phyloP scores from a whole-genome alignment of 2,797 vertebrate species.

The Moxostoma hubbsi region DNA sequence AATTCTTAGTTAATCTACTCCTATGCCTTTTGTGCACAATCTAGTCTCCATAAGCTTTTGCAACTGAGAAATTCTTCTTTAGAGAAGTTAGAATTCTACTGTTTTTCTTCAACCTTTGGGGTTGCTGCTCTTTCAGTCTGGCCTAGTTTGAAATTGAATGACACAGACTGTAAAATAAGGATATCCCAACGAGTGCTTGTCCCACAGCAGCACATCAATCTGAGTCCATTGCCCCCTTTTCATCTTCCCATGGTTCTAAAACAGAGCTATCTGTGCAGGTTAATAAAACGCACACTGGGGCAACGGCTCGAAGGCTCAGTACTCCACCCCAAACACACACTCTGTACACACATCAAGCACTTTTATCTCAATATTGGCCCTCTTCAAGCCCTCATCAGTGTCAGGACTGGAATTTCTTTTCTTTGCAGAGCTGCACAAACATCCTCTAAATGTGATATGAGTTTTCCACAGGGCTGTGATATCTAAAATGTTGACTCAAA shows the following conservation, averaged over 20 bases:
- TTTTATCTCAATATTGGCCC: neutral
- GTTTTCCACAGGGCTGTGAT: slow-evolving; percentile 14
- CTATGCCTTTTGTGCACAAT: slow-evolving; percentile 5
- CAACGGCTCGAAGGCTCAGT: slow-evolving; percentile 15
- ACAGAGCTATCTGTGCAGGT: slow-evolving; percentile 28
- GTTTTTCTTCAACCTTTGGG: slow-evolving; percentile 9
- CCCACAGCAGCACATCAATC: slow-evolving; percentile 22
- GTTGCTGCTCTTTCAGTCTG: slow-evolving; percentile 3
- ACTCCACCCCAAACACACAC: slow-evolving; percentile 32
- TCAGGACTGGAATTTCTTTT: slow-evolving; percentile 23
- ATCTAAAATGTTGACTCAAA: slow-evolving; percentile 10
- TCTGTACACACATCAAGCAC: slow-evolving; percentile 5
- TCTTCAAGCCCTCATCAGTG: neutral
- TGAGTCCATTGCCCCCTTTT: slow-evolving; percentile 36
- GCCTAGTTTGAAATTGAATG: slow-evolving; percentile 34
- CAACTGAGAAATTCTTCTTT: neutral
- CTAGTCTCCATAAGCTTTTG: slow-evolving; percentile 13
- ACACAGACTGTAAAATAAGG: slow-evolving; percentile 15
- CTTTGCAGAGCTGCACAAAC: slow-evolving; percentile 20
- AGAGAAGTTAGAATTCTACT: neutral
- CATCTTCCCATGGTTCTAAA: slow-evolving; percentile 31
- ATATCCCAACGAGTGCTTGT: slow-evolving; percentile 14
- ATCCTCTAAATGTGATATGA: slow-evolving; percentile 20
- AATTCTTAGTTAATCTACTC: too few species aligned
- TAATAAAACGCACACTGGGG: slow-evolving; percentile 24